Evolutionary conservation across 2,113 vertebrate genomes (phyloP).

Genomic region (Salvelinus alpinus): DNA sequence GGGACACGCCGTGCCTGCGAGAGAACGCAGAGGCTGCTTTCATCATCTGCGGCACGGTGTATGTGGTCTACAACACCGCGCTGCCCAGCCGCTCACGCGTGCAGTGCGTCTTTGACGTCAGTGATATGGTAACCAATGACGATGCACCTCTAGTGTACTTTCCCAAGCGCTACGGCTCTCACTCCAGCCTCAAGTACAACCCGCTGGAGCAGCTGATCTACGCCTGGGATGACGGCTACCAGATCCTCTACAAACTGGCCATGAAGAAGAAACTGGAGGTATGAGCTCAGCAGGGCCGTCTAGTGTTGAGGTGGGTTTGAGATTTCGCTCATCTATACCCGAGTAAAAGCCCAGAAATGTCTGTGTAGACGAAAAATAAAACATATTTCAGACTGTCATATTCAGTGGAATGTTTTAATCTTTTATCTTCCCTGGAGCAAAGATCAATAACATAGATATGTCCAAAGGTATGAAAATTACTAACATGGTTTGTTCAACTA

Average conservation of each 20-base stretch:
- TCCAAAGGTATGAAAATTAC: not conserved
- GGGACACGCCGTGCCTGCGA: slow-evolving; percentile 90
- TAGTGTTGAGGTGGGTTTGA: not conserved
- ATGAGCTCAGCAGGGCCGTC: slow-evolving; percentile 30
- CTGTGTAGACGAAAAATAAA: no score
- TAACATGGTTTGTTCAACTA: slow-evolving; percentile 5
- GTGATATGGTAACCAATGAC: slow-evolving; percentile 82
- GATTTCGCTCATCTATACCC: no score
- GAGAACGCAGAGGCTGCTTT: slow-evolving; percentile 93
- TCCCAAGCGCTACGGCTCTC: slow-evolving; percentile 90
- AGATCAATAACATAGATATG: not conserved
- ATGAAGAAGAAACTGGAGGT: slow-evolving; percentile 87
- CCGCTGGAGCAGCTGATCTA: slow-evolving; percentile 90
- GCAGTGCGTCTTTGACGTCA: slow-evolving; percentile 93
- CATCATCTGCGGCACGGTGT: slow-evolving; percentile 91
- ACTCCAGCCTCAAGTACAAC: slow-evolving; percentile 93
- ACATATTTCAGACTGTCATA: not conserved
- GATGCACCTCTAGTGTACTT: slow-evolving; percentile 88
- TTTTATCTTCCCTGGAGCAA: slow-evolving; percentile 22
- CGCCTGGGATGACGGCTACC: slow-evolving; percentile 97
- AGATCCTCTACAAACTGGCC: slow-evolving; percentile 93
- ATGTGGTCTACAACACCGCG: slow-evolving; percentile 94
- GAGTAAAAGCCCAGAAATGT: no score
- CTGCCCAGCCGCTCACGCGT: slow-evolving; percentile 89
- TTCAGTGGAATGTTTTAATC: not conserved